Conservation (phyloP, 1,140 invertebrate genomes). For the Penaeus indicus region DNA sequence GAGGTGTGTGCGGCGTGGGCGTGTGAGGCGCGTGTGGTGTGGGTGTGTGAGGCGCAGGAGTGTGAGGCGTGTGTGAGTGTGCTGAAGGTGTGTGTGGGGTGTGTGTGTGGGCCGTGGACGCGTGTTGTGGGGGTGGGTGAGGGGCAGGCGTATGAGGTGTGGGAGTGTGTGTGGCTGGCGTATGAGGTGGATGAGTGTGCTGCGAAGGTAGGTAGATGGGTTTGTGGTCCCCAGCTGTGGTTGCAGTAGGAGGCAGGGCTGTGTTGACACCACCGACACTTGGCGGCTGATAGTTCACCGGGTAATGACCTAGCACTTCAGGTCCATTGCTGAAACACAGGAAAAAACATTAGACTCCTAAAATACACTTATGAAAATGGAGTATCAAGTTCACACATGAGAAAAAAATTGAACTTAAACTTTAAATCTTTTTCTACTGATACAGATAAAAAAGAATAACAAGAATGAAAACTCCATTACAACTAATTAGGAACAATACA, state of each 20-base stretch:
- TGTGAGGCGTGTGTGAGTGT: conserved; percentile 12
- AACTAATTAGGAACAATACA: no score
- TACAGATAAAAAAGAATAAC: no score
- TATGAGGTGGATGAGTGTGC: conserved; percentile 26
- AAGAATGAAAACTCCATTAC: no score
- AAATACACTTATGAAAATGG: background rate
- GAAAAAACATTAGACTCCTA: background rate
- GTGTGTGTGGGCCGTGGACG: background rate
- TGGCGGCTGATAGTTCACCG: conserved; percentile 48
- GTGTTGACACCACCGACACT: conserved; percentile 47
- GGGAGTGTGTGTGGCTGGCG: background rate
- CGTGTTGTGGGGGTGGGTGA: conserved; percentile 2
- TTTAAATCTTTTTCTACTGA: no score
- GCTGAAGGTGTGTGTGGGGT: conserved; percentile 2
- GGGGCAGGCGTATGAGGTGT: background rate
- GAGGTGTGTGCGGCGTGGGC: background rate
- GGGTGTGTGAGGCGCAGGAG: conserved; percentile 3
- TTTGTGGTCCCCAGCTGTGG: conserved; percentile 52
- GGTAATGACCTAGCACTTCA: conserved; percentile 50
- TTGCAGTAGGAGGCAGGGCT: conserved; percentile 28
- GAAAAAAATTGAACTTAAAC: background rate
- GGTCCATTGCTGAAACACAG: conserved; percentile 50
- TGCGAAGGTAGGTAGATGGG: conserved; percentile 48
- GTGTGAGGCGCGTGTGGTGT: conserved; percentile 24
- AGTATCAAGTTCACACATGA: background rate